Percentiles rank a stretch among this genome's conserved stretches.
phyloP scores from a whole-genome alignment of 1,140 invertebrate genomes.

The Samia ricini region DNA sequence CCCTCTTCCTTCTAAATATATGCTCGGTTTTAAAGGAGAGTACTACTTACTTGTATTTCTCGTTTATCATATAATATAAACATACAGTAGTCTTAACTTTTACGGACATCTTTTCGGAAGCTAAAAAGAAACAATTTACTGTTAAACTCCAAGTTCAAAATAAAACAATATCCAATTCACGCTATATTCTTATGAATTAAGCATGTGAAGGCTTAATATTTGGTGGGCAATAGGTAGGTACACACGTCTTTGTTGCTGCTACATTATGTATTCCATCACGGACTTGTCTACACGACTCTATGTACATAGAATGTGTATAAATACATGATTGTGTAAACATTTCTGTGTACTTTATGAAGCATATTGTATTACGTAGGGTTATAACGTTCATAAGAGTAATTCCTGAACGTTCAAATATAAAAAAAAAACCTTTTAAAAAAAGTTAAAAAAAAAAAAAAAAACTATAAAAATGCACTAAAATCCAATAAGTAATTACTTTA shows the following conservation, averaged over 20 bases:
- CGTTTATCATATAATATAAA: too few relatives aligned
- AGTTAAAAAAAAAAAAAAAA: too few relatives aligned
- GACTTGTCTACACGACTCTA: slow-evolving; percentile 53
- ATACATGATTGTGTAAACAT: slow-evolving; percentile 2
- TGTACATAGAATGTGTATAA: slow-evolving; percentile 20
- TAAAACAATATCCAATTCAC: background rate
- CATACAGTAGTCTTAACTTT: too few relatives aligned
- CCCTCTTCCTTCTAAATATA: too few relatives aligned
- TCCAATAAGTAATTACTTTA: too few relatives aligned
- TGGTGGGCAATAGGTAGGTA: slow-evolving; percentile 65
- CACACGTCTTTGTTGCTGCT: slow-evolving; percentile 62
- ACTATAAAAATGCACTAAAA: too few relatives aligned
- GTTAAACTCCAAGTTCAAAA: too few relatives aligned
- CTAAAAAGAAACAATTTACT: too few relatives aligned
- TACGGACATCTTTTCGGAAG: too few relatives aligned
- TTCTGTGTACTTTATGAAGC: background rate
- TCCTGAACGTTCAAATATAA: background rate
- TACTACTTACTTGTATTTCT: too few relatives aligned
- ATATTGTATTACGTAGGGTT: background rate
- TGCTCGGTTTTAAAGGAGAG: too few relatives aligned
- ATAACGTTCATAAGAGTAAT: background rate
- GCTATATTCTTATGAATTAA: slow-evolving; percentile 3
- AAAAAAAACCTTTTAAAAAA: too few relatives aligned
- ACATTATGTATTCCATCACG: slow-evolving; percentile 68
- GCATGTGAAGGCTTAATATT: slow-evolving; percentile 55